Base-by-base conservation (phyloP, 1,140 invertebrate genomes). In the Acarapis woodi region DNA sequence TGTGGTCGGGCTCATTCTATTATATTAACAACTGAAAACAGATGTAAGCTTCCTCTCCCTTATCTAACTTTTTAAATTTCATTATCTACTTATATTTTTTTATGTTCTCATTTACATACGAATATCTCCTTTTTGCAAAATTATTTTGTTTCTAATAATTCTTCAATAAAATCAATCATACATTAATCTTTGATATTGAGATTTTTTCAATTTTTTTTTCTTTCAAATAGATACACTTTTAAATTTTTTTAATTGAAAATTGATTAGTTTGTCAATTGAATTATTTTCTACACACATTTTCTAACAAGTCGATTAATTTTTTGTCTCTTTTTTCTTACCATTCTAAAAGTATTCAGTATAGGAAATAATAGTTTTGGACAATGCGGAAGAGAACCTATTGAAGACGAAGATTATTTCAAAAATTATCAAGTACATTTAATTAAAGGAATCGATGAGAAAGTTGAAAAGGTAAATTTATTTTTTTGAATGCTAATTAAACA, bases 331-430 rank as follows among this genome's bases (percentile, higher is more conserved):
- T 38, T 26, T 32, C 37, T 24, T 32, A 15, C 30, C 18, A 41
- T 24, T 37, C 22, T 26, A 32, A 20, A 23, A 40, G 61, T 83
- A 1, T 88, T 72, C 48, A 67, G 73, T 26, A 53, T 88, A 43
- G 87, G 87, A 14, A 83, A 85, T 51, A 94, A 94, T 63, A 63
- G 68, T 0, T 87, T 77, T 57, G 87, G 87, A 9, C 87, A 94
- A 53, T 94, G 87, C 58, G 83, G 80, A 0, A 58, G 83, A 32
- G 59, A 59, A 38, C 69, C 88, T 45, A 68, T 87, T 44, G 50
- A 64, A 16, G 60, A 71, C 48, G 80, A 93, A 57, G 58, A 71
- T 35, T 83, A 78, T 49, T 55, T 50, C 28, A 61, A 61, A 2
- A 71, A 64, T 42, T 60, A 60, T 47, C 55, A 63, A 3, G 56